Evolutionary conservation across 92 coral and sea anemone genomes (phyloP).

Genomic region (Zoanthus sociatus): DNA sequence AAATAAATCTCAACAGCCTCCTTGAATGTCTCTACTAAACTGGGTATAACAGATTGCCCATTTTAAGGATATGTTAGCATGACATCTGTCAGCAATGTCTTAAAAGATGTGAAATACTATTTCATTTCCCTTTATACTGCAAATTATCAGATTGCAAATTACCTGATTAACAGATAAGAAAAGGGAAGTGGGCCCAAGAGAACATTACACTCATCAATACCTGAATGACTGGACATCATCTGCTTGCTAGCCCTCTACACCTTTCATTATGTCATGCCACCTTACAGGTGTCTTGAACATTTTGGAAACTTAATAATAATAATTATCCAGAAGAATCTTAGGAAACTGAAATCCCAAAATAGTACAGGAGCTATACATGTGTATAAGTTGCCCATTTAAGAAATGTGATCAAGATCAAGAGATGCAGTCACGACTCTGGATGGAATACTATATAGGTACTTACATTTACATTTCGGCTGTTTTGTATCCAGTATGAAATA

Average conservation of each 20-base stretch:
- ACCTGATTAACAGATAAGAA: neutral
- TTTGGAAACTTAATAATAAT: slow-evolving; percentile 12
- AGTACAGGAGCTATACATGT: slow-evolving; percentile 10
- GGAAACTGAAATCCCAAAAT: neutral
- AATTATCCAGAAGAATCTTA: slow-evolving; percentile 10
- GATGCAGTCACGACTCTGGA: neutral
- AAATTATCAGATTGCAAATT: neutral
- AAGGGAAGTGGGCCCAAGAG: slow-evolving; percentile 8
- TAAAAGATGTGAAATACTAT: neutral
- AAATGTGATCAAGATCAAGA: slow-evolving; percentile 2
- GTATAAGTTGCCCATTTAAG: slow-evolving; percentile 11
- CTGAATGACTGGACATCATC: neutral
- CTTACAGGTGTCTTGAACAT: slow-evolving; percentile 7
- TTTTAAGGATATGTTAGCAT: neutral
- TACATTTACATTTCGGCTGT: slow-evolving; percentile 7
- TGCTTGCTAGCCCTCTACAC: neutral
- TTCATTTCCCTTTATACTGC: neutral
- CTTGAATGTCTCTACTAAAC: slow-evolving; percentile 7
- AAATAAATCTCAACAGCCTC: slow-evolving; percentile 33
- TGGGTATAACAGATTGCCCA: slow-evolving; percentile 8
- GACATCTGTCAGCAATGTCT: slow-evolving; percentile 2
- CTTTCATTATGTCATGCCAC: slow-evolving; percentile 5
- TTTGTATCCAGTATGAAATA: too few species aligned
- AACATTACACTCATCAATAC: slow-evolving; percentile 9
- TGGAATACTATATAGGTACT: slow-evolving; percentile 2